Evolutionary conservation across 2,797 vertebrate species (phyloP).

Genomic region (Cottoperca gobio): DNA sequence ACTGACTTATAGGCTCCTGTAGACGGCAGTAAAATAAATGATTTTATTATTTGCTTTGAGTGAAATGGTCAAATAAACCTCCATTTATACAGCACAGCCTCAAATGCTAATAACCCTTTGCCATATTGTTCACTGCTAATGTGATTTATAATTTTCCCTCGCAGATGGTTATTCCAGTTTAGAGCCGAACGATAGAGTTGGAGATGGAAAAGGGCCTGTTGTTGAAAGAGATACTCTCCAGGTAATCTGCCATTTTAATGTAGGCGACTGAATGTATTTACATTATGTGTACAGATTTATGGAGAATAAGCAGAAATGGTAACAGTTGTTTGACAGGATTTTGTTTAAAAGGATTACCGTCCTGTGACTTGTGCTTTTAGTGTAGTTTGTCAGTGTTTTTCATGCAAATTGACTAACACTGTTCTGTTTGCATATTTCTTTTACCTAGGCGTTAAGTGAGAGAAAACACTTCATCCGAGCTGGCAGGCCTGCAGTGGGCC

Average conservation of each 20-base stretch:
- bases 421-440: slow-evolving; percentile 74
- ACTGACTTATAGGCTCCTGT: neutral
- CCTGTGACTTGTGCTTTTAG: slow-evolving; percentile 1
- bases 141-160: slow-evolving; percentile 26
- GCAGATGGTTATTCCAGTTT: slow-evolving; percentile 94
- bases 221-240: slow-evolving; percentile 92
- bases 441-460: slow-evolving; percentile 92
- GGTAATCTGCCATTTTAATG: slow-evolving; percentile 77
- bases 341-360: slow-evolving; percentile 8
- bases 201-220: slow-evolving; percentile 87
- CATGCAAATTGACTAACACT: slow-evolving; percentile 31
- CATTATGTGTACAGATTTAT: neutral
- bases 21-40: neutral
- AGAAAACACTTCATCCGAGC: slow-evolving; percentile 97
- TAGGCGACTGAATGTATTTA: neutral
- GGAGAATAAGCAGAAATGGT: neutral
- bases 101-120: neutral
- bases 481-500: slow-evolving; percentile 96
- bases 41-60: neutral
- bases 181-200: slow-evolving; percentile 91
- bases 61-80: too few relatives aligned
- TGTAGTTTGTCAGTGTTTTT: slow-evolving; percentile 5
- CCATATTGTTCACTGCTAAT: neutral
- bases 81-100: neutral
- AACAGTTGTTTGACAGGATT: neutral